Percentiles rank a stretch among this genome's conserved stretches.
These are phyloP conservation scores for Rhingia campestris DNA, from an alignment of 2,888 invertebrate genomes.

Conservation along the genomic window DNA sequence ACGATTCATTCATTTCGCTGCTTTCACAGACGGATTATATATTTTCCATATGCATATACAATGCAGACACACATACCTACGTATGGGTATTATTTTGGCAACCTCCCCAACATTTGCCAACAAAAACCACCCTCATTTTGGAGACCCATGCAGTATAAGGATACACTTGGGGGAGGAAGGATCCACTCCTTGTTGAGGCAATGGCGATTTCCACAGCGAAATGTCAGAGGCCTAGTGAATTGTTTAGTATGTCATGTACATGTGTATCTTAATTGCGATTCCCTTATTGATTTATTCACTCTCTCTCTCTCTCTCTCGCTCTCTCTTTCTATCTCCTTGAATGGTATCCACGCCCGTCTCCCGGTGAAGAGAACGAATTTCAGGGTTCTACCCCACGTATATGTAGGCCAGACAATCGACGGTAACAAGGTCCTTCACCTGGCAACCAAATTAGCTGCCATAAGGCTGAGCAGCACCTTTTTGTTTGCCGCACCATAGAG, in stretches of 20 bases:
- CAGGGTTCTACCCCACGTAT: constrained; percentile 35
- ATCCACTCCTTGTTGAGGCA: constrained; percentile 3
- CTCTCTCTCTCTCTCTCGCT: constrained; percentile 1
- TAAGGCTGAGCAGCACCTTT: constrained; percentile 20
- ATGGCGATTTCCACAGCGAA: constrained; percentile 16
- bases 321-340: background rate
- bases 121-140: constrained; percentile 17
- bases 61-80: background rate
- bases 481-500: constrained; percentile 14
- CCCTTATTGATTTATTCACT: constrained; percentile 48
- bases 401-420: constrained; percentile 65
- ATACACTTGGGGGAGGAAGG: constrained; percentile 1
- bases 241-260: constrained; percentile 54
- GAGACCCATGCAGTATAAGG: constrained; percentile 12
- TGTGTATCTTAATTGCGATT: background rate
- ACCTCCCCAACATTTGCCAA: constrained; percentile 29
- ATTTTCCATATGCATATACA: constrained; percentile 18
- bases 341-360: constrained; percentile 6
- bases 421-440: constrained; percentile 68
- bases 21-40: constrained; percentile 41
- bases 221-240: constrained; percentile 53
- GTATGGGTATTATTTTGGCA: constrained; percentile 50
- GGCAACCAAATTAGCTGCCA: constrained; percentile 51
- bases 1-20: constrained; percentile 60
- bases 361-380: background rate